Base-by-base conservation (phyloP, 2,797 vertebrate species). In the Clarias platycephalus region DNA sequence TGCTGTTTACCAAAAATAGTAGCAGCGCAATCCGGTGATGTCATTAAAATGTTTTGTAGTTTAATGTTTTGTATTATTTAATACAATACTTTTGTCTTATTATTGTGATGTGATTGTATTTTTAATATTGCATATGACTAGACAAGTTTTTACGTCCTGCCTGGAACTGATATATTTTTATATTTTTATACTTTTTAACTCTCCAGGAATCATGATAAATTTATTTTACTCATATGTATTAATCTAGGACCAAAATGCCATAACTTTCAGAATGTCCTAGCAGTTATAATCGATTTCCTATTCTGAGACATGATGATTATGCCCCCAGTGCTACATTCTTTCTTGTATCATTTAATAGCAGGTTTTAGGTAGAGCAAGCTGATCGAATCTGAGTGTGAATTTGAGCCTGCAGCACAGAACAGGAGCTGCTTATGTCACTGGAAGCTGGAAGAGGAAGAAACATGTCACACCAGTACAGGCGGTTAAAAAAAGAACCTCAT, bases 401-500 rank as follows among this genome's bases (percentile, higher is more conserved):
- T 9, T 22, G 20, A 74, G 16, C 20, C 34, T 40, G 70, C 22
- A n/a, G 79, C 71, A 71, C 64, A 82, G 74, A 71, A 60, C 74
- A 55, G 55, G 74, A 79, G 40, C 72, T 70, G 28, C 26, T 40
- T 75, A 40, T 78, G 64, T 75, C 72, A 82, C n/a, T 28, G 63
- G 58, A 60, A 44, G 72, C 57, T 71, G 49, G 31, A 53, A 31
- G 53, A 77, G 72, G 84, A 70, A 62, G 80, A 79, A 83, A 63
- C 72, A 86, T 86, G 74, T 83, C 84, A 82, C 64, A 44, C 55
- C 64, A 62, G 72, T 24, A 53, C 31, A 24, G 64, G 12, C 20
- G 10, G 68, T 75, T 67, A 26, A 84, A 70, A 87, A 80, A 81
- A 75, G 49, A 81, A 64, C 31, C 26, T 40, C 58, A 26, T 20